phyloP scores from a whole-genome alignment of 2,113 vertebrate genomes.

The Pygathrix nemaeus region DNA sequence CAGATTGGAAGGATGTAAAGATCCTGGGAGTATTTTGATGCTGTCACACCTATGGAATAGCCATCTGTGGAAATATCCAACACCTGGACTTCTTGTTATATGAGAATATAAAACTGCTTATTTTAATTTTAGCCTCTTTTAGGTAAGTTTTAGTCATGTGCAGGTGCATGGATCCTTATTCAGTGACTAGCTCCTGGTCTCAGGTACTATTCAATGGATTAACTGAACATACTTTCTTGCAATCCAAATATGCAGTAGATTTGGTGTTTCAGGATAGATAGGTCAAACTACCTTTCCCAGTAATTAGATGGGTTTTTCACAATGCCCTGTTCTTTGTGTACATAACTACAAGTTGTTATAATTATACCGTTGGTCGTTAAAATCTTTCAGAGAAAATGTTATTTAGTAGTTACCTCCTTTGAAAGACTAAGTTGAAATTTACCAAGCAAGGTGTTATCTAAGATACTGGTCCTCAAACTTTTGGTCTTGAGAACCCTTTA shows the following conservation, averaged over 20 bases:
- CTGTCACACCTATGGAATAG: not conserved
- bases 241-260: not conserved
- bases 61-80: not conserved
- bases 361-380: not conserved
- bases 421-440: slow-evolving; percentile 33
- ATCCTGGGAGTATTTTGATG: not conserved
- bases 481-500: not conserved
- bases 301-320: not conserved
- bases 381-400: slow-evolving; percentile 3
- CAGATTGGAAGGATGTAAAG: not conserved
- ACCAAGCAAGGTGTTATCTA: not conserved
- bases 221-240: not conserved
- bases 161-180: not conserved
- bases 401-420: not conserved
- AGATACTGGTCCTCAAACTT: not conserved
- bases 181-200: not conserved
- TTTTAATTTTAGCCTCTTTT: not conserved
- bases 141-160: not conserved
- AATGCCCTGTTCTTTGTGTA: not conserved
- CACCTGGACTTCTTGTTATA: not conserved
- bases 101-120: not conserved
- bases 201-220: not conserved
- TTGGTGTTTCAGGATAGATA: not conserved
- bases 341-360: not conserved
- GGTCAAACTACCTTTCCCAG: not conserved